phyloP scores from a whole-genome alignment of 2,797 vertebrate genomes.

The Acipenser transmontanus region DNA sequence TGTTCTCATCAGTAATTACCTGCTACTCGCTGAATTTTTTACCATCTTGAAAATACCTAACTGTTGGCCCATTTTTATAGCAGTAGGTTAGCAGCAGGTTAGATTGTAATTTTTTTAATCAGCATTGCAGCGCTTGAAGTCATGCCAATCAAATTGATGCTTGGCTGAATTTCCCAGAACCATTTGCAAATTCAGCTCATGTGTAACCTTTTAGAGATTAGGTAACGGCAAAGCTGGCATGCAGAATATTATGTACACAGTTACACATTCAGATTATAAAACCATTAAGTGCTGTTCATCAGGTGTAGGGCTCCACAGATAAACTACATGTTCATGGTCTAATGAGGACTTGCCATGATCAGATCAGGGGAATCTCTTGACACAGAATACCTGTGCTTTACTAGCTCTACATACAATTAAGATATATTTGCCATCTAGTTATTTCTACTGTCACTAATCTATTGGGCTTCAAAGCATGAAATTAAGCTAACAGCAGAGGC shows the following conservation, averaged over 20 bases:
- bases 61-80: neutral
- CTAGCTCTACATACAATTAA: neutral
- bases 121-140: neutral
- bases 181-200: neutral
- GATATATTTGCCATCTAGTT: neutral
- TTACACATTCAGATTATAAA: neutral
- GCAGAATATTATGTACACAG: slow-evolving; percentile 1
- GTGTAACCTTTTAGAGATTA: neutral
- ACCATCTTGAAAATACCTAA: neutral
- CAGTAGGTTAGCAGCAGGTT: neutral
- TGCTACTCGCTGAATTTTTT: neutral
- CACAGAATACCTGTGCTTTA: neutral
- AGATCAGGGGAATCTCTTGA: neutral
- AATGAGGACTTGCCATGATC: neutral
- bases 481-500: too few relatives aligned
- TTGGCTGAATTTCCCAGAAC: slow-evolving; percentile 3
- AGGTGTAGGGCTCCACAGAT: neutral
- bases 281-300: neutral
- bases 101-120: slow-evolving; percentile 4
- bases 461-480: neutral
- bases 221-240: neutral
- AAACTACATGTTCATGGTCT: neutral
- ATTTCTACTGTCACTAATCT: neutral
- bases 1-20: neutral
- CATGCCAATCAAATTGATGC: neutral